A percentile compares a stretch with the other conserved stretches of the same genome.
Conservation (phyloP, 2,888 invertebrate genomes). For the Gortyna flavago region DNA sequence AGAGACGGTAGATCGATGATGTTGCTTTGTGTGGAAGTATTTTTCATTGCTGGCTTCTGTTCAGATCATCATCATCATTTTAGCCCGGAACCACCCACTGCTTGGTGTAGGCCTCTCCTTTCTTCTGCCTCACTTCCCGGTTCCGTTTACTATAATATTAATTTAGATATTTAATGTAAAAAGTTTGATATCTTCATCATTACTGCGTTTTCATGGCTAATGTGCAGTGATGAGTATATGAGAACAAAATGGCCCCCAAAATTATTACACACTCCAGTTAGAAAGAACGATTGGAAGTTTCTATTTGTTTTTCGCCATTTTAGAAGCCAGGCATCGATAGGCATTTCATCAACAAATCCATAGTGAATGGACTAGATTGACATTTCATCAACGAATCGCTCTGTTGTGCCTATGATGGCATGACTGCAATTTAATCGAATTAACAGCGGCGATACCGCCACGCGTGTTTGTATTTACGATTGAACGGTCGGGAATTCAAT, state of each 20-base stretch:
- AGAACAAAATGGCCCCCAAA: background rate
- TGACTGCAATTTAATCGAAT: constrained; percentile 61
- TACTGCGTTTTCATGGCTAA: background rate
- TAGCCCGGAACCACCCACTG: background rate
- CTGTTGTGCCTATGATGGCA: constrained; percentile 43
- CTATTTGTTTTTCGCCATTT: background rate
- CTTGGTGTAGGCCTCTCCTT: background rate
- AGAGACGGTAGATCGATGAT: constrained; percentile 38
- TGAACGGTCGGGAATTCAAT: constrained; percentile 56
- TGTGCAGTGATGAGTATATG: background rate
- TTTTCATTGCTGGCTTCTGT: background rate
- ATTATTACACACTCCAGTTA: background rate
- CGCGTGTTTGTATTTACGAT: constrained; percentile 60
- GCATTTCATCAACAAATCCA: constrained; percentile 25
- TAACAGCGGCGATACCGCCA: constrained; percentile 50
- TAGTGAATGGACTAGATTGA: constrained; percentile 20
- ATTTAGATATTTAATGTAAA: no score
- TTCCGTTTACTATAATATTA: background rate
- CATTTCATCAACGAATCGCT: constrained; percentile 44
- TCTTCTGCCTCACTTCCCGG: background rate
- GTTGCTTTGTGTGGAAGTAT: constrained; percentile 6
- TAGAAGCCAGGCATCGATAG: background rate
- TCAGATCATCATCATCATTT: background rate
- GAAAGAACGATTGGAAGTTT: background rate
- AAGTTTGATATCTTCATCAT: no score